Evolutionary conservation across 2,113 vertebrate species (phyloP), one percentile per base, ranked within the genome.

Genomic region (Takifugu bimaculatus): DNA sequence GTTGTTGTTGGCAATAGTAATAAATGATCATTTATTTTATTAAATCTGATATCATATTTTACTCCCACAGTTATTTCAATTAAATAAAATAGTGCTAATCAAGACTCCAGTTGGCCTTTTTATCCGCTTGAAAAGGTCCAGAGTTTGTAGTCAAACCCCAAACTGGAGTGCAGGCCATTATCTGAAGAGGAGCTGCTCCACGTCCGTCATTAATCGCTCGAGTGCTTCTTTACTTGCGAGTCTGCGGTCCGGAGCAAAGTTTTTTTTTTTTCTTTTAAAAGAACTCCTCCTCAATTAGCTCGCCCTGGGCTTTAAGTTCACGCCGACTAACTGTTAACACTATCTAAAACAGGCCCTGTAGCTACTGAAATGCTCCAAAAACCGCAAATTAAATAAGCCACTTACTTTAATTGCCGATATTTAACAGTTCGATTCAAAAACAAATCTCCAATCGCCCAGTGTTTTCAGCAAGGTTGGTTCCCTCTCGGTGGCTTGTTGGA

Each of bases 251-350:
- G 39, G 32, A 63, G 70, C 68, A 63, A 78, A 77, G 70, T 72
- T 81, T 66, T 57, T 45, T 54, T 13, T 15, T 15, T 32, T 3
- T 32, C 6, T 32, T 32, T 35, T 39, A 39, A 53, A 75, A 59
- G n/a, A 80, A 81, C 76, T 79, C 78, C 88, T 85, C 69, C 84
- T 79, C 79, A 88, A 87, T 91, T 84, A 89, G 54, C 55, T 70
- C 65, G 68, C 74, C 53, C 35, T 42, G 60, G 56, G 35, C 54
- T 60, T 60, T 32, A 63, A 50, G 7, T 47, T 14, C 44, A 60
- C 72, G 65, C 74, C 28, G 43, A 51, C 27, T 51, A 39, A 39
- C 35, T 39, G 5, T 39, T 39, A 9, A 39, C 7, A 39, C 35
- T 39, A 11, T 39, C 35, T 39, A 10, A 39, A 39, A 39, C 7